Evolutionary conservation across 2,888 invertebrate genomes (phyloP).

Genomic region (Zhengitettix transpicula): DNA sequence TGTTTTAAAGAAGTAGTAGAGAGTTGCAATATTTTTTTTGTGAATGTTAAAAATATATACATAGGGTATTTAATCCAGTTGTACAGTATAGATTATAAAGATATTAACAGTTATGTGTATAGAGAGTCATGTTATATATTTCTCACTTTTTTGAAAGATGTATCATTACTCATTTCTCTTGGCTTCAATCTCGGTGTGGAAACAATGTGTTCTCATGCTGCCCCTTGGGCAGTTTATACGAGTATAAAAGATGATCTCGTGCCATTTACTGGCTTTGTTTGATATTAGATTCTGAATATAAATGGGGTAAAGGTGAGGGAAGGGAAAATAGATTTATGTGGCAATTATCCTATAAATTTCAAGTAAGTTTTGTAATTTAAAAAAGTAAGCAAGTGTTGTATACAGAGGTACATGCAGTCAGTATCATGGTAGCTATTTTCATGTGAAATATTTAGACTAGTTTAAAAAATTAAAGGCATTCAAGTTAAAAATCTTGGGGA

Average conservation of each 20-base stretch:
- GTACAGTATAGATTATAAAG: not conserved
- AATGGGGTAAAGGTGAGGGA: too few relatives aligned
- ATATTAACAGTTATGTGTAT: not conserved
- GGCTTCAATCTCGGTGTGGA: conserved; percentile 10
- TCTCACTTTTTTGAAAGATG: not conserved
- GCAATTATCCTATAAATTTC: not conserved
- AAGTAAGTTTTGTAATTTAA: not conserved
- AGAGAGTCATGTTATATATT: not conserved
- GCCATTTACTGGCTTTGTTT: too few relatives aligned
- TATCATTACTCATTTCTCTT: conserved; percentile 4
- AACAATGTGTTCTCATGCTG: conserved; percentile 5
- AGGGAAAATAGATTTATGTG: too few relatives aligned
- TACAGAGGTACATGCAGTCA: not conserved
- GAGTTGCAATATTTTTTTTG: not conserved
- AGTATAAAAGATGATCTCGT: not conserved
- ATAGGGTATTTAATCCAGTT: not conserved
- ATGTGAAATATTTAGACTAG: not conserved
- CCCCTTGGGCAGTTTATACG: conserved; percentile 2
- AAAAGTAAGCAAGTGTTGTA: not conserved
- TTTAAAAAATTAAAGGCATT: not conserved
- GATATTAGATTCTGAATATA: too few relatives aligned
- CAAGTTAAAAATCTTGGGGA: not conserved
- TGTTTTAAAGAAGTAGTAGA: not conserved
- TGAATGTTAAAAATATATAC: not conserved
- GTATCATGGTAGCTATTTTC: not conserved